A percentile compares a stretch with the other conserved stretches of the same genome.
These are phyloP conservation scores for Rhinichthys klamathensis DNA, from an alignment of 2,113 vertebrate species.

Conservation along the genomic window DNA sequence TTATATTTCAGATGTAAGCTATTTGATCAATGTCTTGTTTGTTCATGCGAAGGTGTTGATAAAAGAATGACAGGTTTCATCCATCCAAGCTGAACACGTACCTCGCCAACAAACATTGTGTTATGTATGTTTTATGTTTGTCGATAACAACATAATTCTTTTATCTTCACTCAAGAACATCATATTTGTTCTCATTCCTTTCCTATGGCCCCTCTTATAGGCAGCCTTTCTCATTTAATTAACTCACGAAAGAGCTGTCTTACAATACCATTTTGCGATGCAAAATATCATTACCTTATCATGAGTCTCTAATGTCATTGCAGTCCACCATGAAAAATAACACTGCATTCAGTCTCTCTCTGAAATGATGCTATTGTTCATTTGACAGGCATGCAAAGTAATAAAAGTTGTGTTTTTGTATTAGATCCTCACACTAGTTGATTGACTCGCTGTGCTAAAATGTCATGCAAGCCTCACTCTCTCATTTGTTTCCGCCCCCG, in stretches of 20 bases:
- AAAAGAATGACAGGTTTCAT: constrained; percentile 27
- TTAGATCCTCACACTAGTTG: constrained; percentile 10
- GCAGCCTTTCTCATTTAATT: constrained; percentile 10
- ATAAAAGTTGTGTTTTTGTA: constrained; percentile 30
- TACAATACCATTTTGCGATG: constrained; percentile 7
- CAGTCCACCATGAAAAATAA: constrained; percentile 15
- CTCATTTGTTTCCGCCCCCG: constrained; percentile 52
- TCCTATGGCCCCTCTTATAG: neutral
- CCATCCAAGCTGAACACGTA: neutral
- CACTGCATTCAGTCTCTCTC: constrained; percentile 23
- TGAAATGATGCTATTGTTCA: constrained; percentile 34
- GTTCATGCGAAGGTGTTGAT: neutral
- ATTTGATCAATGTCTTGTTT: neutral
- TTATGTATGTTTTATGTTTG: neutral
- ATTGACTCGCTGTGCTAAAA: constrained; percentile 45
- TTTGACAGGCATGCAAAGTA: constrained; percentile 28
- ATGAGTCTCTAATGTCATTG: constrained; percentile 24
- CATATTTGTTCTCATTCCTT: constrained; percentile 12
- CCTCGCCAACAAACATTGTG: neutral
- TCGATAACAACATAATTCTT: neutral
- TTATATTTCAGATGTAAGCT: neutral
- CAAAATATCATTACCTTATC: constrained; percentile 30
- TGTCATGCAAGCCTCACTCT: constrained; percentile 55
- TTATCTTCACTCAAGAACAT: neutral
- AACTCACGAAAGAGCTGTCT: constrained; percentile 13